These are phyloP conservation scores for Thunnus albacares DNA, from an alignment of 2,797 vertebrate genomes.

Conservation along the genomic window DNA sequence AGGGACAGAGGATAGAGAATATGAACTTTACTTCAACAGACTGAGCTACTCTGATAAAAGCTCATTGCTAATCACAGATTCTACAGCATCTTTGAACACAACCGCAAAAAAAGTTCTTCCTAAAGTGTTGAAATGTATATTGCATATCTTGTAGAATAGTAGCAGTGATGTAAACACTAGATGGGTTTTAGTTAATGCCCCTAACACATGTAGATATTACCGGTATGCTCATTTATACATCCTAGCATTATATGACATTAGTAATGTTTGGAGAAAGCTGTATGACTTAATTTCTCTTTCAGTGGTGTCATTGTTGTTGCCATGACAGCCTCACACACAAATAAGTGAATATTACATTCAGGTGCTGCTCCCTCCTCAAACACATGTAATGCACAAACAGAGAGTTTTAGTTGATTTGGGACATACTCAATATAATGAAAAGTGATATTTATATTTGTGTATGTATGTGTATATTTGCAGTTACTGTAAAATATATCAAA, in stretches of 20 bases:
- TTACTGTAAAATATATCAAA: too few relatives aligned
- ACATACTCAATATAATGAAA: too few relatives aligned
- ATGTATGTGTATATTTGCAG: too few relatives aligned
- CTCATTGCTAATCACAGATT: neutral
- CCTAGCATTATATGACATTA: neutral
- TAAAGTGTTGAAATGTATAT: neutral
- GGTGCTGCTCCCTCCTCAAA: constrained; percentile 10
- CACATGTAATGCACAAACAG: too few relatives aligned
- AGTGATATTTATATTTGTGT: too few relatives aligned
- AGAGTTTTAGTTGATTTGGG: too few relatives aligned
- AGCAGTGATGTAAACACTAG: neutral
- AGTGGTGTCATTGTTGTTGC: neutral
- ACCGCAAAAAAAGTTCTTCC: neutral
- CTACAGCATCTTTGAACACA: neutral
- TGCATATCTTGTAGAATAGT: neutral
- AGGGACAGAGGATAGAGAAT: neutral
- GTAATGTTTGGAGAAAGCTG: neutral
- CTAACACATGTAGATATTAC: neutral
- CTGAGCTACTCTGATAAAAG: neutral
- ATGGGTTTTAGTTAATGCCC: neutral
- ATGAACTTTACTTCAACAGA: neutral
- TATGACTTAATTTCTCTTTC: neutral
- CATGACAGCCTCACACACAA: neutral
- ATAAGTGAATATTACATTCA: constrained; percentile 6
- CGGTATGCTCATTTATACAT: neutral